phyloP scores from a whole-genome alignment of 2,888 invertebrate genomes.

The Caenorhabditis zanzibari region DNA sequence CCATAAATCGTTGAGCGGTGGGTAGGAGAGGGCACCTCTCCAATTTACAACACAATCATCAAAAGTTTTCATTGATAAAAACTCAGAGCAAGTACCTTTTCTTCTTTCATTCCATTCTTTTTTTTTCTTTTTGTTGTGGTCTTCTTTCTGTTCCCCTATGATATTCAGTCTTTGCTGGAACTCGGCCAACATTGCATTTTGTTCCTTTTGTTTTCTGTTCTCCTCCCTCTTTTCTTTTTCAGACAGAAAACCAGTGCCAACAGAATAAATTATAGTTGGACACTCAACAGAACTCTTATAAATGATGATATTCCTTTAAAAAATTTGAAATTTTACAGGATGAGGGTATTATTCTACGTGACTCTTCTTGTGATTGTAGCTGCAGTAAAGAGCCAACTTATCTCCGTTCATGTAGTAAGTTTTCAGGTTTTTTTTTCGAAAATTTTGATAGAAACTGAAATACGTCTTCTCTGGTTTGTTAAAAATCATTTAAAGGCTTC shows the following conservation, averaged over 20 bases:
- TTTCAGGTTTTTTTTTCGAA: not conserved
- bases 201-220: not conserved
- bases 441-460: not conserved
- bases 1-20: constrained; percentile 63
- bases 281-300: not conserved
- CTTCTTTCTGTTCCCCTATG: not conserved
- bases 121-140: not conserved
- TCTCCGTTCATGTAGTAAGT: constrained; percentile 61
- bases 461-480: too few relatives aligned
- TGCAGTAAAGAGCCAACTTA: constrained; percentile 20
- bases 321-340: constrained; percentile 34
- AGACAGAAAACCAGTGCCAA: too few relatives aligned
- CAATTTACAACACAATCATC: constrained; percentile 59
- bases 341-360: constrained; percentile 47
- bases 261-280: constrained; percentile 33
- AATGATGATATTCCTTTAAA: not conserved
- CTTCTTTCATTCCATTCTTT: not conserved
- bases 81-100: constrained; percentile 1
- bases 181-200: not conserved
- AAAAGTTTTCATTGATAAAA: constrained; percentile 40
- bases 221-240: too few relatives aligned
- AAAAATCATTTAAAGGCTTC: too few relatives aligned
- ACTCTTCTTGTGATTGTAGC: constrained; percentile 29
- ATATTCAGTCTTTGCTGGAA: too few relatives aligned
- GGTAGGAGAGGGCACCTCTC: constrained; percentile 55